Base-by-base conservation (phyloP, 2,888 invertebrate genomes). In the Caenorhabditis plicata region DNA sequence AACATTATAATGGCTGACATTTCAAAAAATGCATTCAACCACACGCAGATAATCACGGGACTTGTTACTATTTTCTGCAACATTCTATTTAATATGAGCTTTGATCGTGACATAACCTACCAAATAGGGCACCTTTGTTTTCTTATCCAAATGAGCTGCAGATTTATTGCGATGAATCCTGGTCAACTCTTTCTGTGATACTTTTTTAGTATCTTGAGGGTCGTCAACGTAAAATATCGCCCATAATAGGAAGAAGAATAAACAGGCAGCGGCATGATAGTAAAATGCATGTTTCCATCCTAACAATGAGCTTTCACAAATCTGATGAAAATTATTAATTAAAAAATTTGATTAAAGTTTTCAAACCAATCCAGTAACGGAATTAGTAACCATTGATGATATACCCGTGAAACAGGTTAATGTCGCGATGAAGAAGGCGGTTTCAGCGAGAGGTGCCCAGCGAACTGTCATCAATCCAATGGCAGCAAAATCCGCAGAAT, bases 351-450 rank as follows among this genome's bases (percentile, higher is more conserved):
- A 5, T 17, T 33, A 7, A 33, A 33, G 15, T 33, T n/a, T 39
- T 39, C n/a, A 7, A 27, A 40, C 40, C 13, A 58, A n/a, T 41
- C 75, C 75, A 13, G 72, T 61, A 7, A 70, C 60, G 0, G 71
- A 58, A 46, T 74, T 75, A 29, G 75, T 75, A n/a, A 73, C 48
- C 11, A 61, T 52, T n/a, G 63, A 62, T 4, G 76, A 68, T 20
- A 75, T 42, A 0, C 74, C 68, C 2, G 76, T 65, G 47, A 75
- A 76, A 8, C 73, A 74, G 9, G 75, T 76, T 17, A 76, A 41
- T 8, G 70, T 39, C 4, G 69, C 63, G 32, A 76, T 68, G 63
- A 75, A 75, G 4, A 71, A 64, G 11, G 70, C 74, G 15, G 71
- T 71, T 40, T 75, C 73, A 9, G 53, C 44, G 8, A 75, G 60